phyloP scores from a whole-genome alignment of 1,140 invertebrate genomes.

The Leptopilina boulardi region DNA sequence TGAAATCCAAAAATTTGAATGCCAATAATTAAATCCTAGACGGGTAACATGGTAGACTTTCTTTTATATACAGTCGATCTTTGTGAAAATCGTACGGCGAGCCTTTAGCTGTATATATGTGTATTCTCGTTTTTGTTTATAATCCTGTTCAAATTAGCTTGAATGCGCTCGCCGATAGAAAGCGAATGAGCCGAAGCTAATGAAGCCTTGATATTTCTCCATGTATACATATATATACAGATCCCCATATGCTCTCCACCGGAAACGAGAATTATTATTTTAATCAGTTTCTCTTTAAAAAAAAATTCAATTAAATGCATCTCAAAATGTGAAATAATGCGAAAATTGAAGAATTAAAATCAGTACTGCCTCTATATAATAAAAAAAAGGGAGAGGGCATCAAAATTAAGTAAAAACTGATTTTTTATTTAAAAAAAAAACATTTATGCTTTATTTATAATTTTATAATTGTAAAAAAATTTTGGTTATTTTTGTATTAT shows the following conservation, averaged over 20 bases:
- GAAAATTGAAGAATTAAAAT: too few species aligned
- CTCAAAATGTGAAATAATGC: too few species aligned
- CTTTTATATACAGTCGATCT: not conserved
- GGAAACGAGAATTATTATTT: constrained; percentile 16
- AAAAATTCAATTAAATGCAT: too few species aligned
- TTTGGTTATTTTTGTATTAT: too few species aligned
- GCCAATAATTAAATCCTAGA: not conserved
- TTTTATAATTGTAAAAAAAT: too few species aligned
- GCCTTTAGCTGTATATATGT: not conserved
- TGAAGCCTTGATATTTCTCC: constrained; percentile 25
- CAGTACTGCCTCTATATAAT: too few species aligned
- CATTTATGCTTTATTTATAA: too few species aligned
- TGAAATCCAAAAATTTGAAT: not conserved
- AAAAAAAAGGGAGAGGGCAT: too few species aligned
- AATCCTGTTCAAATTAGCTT: constrained; percentile 26
- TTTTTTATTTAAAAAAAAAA: too few species aligned
- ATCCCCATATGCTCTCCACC: not conserved
- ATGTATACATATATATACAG: too few species aligned
- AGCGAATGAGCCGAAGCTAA: constrained; percentile 26
- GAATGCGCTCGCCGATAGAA: constrained; percentile 10
- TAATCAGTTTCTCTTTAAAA: too few species aligned
- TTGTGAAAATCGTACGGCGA: not conserved
- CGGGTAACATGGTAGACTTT: not conserved
- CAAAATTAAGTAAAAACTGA: too few species aligned
- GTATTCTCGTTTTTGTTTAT: constrained; percentile 26